Evolutionary conservation across 2,888 invertebrate genomes (phyloP).

Genomic region (Yponomeuta evonymella): DNA sequence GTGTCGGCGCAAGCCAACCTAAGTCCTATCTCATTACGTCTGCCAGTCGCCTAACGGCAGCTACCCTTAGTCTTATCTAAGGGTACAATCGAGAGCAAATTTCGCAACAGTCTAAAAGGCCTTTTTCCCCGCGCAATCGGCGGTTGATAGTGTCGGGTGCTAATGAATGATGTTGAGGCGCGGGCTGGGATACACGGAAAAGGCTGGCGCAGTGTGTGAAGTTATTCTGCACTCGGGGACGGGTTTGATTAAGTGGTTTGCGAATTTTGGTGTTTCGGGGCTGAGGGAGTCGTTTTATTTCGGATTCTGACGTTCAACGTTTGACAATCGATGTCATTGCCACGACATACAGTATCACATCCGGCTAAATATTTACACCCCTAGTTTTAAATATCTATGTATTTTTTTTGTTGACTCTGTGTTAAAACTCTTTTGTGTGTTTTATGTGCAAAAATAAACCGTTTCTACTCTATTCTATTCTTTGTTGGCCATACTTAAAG

Average conservation of each 20-base stretch:
- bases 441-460: no score
- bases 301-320: neutral
- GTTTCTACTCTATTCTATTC: no score
- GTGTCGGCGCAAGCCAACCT: no score
- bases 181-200: neutral
- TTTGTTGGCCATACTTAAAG: no score
- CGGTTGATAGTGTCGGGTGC: conserved; percentile 12
- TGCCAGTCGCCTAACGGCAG: neutral
- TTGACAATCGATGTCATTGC: no score
- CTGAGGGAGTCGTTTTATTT: neutral
- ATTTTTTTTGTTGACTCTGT: no score
- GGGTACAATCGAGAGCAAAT: conserved; percentile 17
- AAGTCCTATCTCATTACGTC: neutral
- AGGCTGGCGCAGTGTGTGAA: neutral
- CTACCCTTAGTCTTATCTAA: neutral
- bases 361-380: no score
- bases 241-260: neutral
- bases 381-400: no score
- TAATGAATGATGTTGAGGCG: conserved; percentile 18
- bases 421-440: no score
- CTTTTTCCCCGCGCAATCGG: conserved; percentile 12
- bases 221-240: neutral
- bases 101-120: conserved; percentile 18
- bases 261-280: neutral
- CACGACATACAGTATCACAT: no score